Base-by-base conservation (phyloP, 2,113 vertebrate genomes). In the Platysteira castanea region DNA sequence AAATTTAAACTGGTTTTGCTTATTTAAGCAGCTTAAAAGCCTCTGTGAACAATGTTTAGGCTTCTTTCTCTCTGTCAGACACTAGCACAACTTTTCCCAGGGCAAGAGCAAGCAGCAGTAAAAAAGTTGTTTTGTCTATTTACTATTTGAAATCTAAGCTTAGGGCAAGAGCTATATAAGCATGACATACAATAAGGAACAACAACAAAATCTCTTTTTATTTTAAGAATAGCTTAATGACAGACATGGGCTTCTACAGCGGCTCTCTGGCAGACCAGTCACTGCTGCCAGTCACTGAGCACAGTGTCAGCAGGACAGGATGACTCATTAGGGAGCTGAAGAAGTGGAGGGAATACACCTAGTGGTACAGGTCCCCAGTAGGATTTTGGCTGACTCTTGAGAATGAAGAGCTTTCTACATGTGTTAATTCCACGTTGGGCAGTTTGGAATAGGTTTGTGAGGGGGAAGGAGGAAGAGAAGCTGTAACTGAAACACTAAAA, bases 181-280 rank as follows among this genome's bases (percentile, higher is more conserved):
- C 0, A 0, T 68, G 86, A 88, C 59, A 57, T 50, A 1, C 35
- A 89, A 52, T 24, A 61, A 53, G 20, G 30, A 85, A 56, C 18
- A 93, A 50, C n/a, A 91, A 74, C 15, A 89, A 65, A 74, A 84
- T 63, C 27, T 75, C n/a, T 50, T 89, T 88, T 67, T 95, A 46
- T 71, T 73, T 65, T 76, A 57, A 76, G 63, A 73, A 60, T 31
- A 80, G 16, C 50, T 93, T 86, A 64, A 71, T 61, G 41, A 63
- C 30, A 89, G 47, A 16, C 42, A 22, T 22, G 5, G 59, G 30
- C 28, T 81, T 50, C 57, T 37, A 26, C 23, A 37, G 44, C 19
- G 35, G 15, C 15, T 79, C 18, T 42, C 39, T 47, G 18, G 61
- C 57, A 73, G 63, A 83, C 3, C 33, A 44, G 65, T 24, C 39